Evolutionary conservation across 1,140 invertebrate genomes (phyloP).

Genomic region (Papilio aristodemus): DNA sequence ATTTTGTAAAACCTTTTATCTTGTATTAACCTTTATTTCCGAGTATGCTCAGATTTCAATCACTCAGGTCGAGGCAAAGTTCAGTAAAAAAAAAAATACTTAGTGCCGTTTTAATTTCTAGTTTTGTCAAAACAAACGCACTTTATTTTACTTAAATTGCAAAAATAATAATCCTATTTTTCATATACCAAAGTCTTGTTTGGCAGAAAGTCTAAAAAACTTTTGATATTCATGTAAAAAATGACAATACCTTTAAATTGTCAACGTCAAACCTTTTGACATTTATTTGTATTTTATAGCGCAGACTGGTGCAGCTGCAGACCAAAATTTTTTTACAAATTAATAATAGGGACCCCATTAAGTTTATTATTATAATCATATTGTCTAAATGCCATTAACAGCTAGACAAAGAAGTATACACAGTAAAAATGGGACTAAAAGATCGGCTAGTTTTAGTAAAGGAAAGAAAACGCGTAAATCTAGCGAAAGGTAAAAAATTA

Average conservation of each 20-base stretch:
- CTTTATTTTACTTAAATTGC: too few relatives aligned
- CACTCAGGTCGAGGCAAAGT: neutral
- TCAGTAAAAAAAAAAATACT: too few relatives aligned
- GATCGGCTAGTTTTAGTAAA: conserved; percentile 66
- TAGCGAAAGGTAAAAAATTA: conserved; percentile 58
- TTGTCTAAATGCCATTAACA: conserved; percentile 63
- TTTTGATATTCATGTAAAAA: neutral
- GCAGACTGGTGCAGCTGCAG: too few relatives aligned
- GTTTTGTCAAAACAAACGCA: too few relatives aligned
- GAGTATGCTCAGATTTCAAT: neutral
- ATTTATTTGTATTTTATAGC: conserved; percentile 7
- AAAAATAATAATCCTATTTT: too few relatives aligned
- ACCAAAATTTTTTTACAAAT: neutral
- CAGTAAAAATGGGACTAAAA: conserved; percentile 70
- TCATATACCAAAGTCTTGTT: neutral
- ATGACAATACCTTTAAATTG: neutral
- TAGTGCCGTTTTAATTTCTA: too few relatives aligned
- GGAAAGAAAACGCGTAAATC: conserved; percentile 62
- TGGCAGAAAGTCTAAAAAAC: neutral
- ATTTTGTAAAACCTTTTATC: neutral
- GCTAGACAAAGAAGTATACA: conserved; percentile 71
- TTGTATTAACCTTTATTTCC: neutral
- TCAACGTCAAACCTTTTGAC: neutral
- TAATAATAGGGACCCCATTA: neutral
- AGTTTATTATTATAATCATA: neutral